Conservation (phyloP, 2,797 vertebrate species). For the Hydrocynus forskahlii region DNA sequence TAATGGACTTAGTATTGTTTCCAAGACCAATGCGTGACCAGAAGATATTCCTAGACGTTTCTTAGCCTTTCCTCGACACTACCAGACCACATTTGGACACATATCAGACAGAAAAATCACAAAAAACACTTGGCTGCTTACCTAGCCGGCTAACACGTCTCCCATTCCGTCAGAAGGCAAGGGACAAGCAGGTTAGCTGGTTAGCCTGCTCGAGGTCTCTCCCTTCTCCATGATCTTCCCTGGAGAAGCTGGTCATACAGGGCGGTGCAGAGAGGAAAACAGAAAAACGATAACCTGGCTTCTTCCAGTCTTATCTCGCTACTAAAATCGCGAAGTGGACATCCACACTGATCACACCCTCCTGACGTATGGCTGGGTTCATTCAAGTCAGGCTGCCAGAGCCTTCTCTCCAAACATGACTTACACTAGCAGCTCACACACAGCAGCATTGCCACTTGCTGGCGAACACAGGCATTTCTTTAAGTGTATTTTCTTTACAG, state of each 20-base stretch:
- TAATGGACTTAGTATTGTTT: neutral
- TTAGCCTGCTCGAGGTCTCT: conserved; percentile 36
- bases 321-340: conserved; percentile 15
- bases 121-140: conserved; percentile 29
- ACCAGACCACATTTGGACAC: neutral
- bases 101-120: neutral
- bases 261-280: neutral
- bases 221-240: conserved; percentile 41
- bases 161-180: conserved; percentile 33
- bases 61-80: neutral
- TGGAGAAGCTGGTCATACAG: neutral
- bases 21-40: neutral
- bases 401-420: conserved; percentile 14
- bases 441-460: conserved; percentile 8
- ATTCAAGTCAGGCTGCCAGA: conserved; percentile 18
- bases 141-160: conserved; percentile 51
- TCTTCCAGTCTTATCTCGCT: conserved; percentile 24
- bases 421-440: neutral
- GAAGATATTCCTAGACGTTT: too few relatives aligned
- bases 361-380: conserved; percentile 41
- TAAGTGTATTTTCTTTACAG: neutral
- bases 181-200: conserved; percentile 27
- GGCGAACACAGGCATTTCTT: neutral
- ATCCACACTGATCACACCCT: conserved; percentile 49
- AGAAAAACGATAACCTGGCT: neutral